Base-by-base conservation (phyloP, 2,888 invertebrate species). In the Notodonta dromedarius region DNA sequence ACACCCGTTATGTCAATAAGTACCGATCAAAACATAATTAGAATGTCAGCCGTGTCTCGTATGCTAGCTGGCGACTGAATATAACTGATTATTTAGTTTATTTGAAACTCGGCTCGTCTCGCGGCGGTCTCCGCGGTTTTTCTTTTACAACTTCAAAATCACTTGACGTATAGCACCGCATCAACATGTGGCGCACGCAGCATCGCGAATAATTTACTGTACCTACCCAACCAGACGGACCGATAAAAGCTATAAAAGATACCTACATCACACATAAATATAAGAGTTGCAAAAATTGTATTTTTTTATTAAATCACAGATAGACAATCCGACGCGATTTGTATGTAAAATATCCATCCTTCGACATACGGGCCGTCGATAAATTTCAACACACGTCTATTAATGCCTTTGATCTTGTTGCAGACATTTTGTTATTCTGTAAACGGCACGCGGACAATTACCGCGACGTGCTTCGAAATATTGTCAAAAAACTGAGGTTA, bases 371-470 rank as follows among this genome's bases (percentile, higher is more conserved):
- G 77, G 73, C 78, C 85, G 83, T 87, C 91, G 79, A 92, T 93
- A 93, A 91, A 91, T 92, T 89, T 87, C 89, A 83, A 90, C 82
- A 87, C 87, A 90, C 88, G 91, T 90, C 88, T 90, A 90, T 87
- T 86, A 85, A 77, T 85, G 87, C 89, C 91, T 93, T 93, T 93
- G 93, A 93, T 92, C 92, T 92, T 88, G 78, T 87, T 79, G 83
- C 78, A 81, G 80, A 79, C 78, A 80, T 86, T 89, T 92, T 89
- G 85, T 87, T 91, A 93, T 93, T 93, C 93, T 69, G 86, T 78
- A 78, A 83, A 83, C 87, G 84, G 69, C 82, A 73, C 84, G 80
- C 82, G 82, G 84, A 82, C 90, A 86, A 93, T 93, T 93, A 91
- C 91, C 73, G 74, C 76, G 82, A 93, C 93, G 92, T 93, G 93